A percentile compares a stretch with the other conserved stretches of the same genome.
Evolutionary conservation across 2,888 invertebrate species (phyloP).

Genomic region (Xanthia togata): DNA sequence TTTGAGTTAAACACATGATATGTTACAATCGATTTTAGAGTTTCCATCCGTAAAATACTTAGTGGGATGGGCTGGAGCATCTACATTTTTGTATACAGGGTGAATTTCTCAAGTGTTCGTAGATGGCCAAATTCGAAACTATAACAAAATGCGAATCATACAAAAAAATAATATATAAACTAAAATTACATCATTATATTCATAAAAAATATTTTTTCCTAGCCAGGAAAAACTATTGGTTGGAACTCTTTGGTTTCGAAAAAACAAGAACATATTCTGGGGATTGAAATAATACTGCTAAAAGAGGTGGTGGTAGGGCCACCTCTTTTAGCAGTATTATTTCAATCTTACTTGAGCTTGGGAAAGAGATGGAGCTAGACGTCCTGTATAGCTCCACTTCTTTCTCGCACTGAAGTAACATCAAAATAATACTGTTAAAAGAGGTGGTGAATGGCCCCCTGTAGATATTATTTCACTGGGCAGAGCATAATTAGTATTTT

Average conservation of each 20-base stretch:
- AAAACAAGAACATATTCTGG: background rate
- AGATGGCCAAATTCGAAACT: background rate
- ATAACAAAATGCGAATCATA: background rate
- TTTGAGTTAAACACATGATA: background rate
- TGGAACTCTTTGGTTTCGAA: background rate
- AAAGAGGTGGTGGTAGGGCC: too few relatives aligned
- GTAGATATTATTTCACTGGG: background rate
- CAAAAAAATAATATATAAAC: background rate
- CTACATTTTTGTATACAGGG: background rate
- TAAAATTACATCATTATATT: background rate
- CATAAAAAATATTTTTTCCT: too few relatives aligned
- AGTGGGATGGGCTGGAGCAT: conserved; percentile 30
- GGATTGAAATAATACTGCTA: too few relatives aligned
- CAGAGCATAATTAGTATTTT: background rate
- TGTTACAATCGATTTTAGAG: background rate
- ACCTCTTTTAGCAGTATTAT: too few relatives aligned
- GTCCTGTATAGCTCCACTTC: too few relatives aligned
- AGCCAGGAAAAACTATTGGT: too few relatives aligned
- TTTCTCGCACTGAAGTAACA: too few relatives aligned
- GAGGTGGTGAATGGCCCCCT: too few relatives aligned
- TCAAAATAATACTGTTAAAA: too few relatives aligned
- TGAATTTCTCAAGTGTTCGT: background rate
- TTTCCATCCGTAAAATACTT: conserved; percentile 10
- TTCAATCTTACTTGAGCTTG: too few relatives aligned
- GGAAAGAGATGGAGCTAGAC: too few relatives aligned